Evolutionary conservation across 2,113 vertebrate genomes (phyloP).

Genomic region (Zootoca vivipara): DNA sequence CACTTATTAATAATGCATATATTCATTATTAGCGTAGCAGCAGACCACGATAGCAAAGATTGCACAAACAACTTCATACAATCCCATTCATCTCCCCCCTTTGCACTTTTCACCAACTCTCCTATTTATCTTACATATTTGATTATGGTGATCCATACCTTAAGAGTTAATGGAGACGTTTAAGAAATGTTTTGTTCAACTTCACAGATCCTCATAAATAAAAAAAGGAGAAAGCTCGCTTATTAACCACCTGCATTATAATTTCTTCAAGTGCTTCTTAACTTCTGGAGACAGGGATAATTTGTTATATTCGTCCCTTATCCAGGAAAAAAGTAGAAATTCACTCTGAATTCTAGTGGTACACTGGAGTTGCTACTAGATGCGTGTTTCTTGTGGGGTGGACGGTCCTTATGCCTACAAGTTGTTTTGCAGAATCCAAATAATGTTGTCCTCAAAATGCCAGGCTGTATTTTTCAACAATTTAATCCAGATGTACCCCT

Average conservation of each 20-base stretch:
- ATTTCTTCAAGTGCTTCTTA: neutral
- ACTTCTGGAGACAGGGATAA: neutral
- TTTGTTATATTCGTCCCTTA: neutral
- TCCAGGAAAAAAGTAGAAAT: neutral
- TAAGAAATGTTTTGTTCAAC: conserved; percentile 2
- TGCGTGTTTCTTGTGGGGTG: no score
- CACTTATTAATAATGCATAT: conserved; percentile 69
- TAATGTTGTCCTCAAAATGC: no score
- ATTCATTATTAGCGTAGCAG: conserved; percentile 60
- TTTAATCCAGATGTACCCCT: no score
- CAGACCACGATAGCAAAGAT: neutral
- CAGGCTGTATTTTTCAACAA: no score
- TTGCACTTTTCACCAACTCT: neutral
- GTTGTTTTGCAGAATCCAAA: no score
- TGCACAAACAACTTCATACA: conserved; percentile 3
- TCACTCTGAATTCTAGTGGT: neutral
- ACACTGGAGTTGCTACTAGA: neutral
- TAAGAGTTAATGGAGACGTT: neutral
- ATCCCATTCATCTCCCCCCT: neutral
- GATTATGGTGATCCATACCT: neutral
- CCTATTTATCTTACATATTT: neutral
- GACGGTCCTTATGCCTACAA: no score
- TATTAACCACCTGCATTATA: neutral
- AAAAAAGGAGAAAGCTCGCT: neutral
- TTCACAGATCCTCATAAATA: neutral